Base-by-base conservation (phyloP, 2,113 vertebrate genomes). In the Mola mola region DNA sequence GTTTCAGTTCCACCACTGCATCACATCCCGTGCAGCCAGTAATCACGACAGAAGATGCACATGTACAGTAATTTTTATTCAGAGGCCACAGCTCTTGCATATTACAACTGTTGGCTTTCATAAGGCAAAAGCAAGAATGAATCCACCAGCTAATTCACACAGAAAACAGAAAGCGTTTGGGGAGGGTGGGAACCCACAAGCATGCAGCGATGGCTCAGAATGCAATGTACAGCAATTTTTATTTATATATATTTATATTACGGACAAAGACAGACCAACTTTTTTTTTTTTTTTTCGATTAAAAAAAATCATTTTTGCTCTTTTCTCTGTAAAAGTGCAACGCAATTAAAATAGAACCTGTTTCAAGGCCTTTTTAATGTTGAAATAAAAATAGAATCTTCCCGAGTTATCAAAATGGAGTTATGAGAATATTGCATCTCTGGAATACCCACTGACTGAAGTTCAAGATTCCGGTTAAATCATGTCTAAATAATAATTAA, bases 121-220 rank as follows among this genome's bases (percentile, higher is more conserved):
- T 96, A 98, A 98, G 95, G 97, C 96, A 96, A 96, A 98, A 96
- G 95, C 96, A 96, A 96, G 93, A 96, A 92, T 96, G 93, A 94
- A 94, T 90, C 87, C 94, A 98, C 96, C 94, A 96, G 94, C 89
- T 92, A 93, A 89, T 93, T 94, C 93, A 96, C 95, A 98, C 92
- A 91, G 90, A 95, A 94, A 95, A 93, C 86, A 84, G 77, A 94
- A 88, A 93, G 94, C 93, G 85, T 90, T 92, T 89, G 86, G 91
- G 93, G 81, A 84, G 76, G 87, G 91, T 92, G 72, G 72, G 85
- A 86, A 90, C 90, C 91, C 90, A 90, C 89, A 89, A 90, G 91
- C 94, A 93, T 95, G 94, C 96, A 96, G 93, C 93, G 87, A 97
- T 93, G 91, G 93, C 92, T 94, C 94, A 93, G 94, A 97, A 95